Percentiles rank a stretch among this genome's conserved stretches.
These are phyloP conservation scores for Noctilio leporinus DNA, from an alignment of 2,113 vertebrate species.

Conservation along the genomic window DNA sequence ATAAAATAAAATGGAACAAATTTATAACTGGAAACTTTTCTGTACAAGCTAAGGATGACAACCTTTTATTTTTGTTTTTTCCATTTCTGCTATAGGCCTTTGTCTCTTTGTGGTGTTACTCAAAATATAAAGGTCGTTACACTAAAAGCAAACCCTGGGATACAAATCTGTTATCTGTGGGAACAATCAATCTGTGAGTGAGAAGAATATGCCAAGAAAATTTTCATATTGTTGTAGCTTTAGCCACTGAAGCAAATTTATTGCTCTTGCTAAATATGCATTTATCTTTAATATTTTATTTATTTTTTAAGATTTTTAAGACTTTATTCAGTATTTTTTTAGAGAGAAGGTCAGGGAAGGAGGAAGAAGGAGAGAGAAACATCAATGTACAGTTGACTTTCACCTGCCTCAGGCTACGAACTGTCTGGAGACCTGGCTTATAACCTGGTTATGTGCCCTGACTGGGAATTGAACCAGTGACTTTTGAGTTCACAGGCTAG, in stretches of 20 bases:
- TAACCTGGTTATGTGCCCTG: too few species aligned
- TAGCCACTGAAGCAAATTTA: background rate
- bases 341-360: too few species aligned
- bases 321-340: too few species aligned
- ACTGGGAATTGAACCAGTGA: too few species aligned
- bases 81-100: background rate
- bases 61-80: background rate
- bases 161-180: background rate
- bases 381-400: too few species aligned
- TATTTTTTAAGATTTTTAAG: too few species aligned
- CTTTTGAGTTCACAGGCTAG: too few species aligned
- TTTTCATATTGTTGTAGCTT: background rate
- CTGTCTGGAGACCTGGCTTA: too few species aligned
- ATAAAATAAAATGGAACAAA: background rate
- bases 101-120: background rate
- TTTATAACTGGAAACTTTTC: background rate
- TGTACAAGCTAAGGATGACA: background rate
- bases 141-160: background rate
- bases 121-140: slow-evolving; percentile 9
- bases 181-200: slow-evolving; percentile 11
- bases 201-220: slow-evolving; percentile 2
- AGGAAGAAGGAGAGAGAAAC: too few species aligned
- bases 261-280: background rate
- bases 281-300: slow-evolving; percentile 45
- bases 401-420: too few species aligned